Evolutionary conservation across 2,797 vertebrate genomes (phyloP).

Genomic region (Allobates femoralis): DNA sequence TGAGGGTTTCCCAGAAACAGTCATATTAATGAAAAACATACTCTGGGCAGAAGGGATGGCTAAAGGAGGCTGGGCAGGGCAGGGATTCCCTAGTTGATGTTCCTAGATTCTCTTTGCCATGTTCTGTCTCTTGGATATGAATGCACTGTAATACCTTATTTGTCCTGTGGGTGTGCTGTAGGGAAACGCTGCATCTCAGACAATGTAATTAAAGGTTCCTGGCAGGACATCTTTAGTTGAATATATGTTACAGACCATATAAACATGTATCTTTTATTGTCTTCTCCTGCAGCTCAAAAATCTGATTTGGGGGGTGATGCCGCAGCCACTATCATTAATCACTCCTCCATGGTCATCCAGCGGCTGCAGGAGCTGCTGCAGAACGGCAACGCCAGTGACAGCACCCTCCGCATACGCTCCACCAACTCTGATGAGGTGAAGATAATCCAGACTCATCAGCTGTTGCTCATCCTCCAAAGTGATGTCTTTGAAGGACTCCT

Average conservation of each 20-base stretch:
- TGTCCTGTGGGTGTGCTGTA: neutral
- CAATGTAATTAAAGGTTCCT: neutral
- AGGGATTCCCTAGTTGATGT: neutral
- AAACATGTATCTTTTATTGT: neutral
- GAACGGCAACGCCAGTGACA: conserved; percentile 86
- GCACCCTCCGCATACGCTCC: conserved; percentile 85
- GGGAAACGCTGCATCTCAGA: neutral
- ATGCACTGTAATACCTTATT: neutral
- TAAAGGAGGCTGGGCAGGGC: neutral
- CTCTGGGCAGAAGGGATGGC: too few relatives aligned
- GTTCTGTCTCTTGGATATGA: neutral
- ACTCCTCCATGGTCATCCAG: conserved; percentile 89
- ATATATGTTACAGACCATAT: neutral
- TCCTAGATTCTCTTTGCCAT: too few relatives aligned
- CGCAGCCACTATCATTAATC: conserved; percentile 82
- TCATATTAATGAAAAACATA: neutral
- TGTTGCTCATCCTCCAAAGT: conserved; percentile 91
- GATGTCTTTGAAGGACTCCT: conserved; percentile 83
- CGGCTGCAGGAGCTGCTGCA: conserved; percentile 86
- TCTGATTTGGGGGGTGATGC: conserved; percentile 73
- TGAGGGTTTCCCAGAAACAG: neutral
- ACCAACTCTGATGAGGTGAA: conserved; percentile 87
- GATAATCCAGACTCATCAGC: conserved; percentile 86
- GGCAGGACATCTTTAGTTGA: too few relatives aligned
- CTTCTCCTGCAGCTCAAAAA: conserved; percentile 78